phyloP scores from a whole-genome alignment of 2,888 invertebrate species.

The Criorhina ranunculi region DNA sequence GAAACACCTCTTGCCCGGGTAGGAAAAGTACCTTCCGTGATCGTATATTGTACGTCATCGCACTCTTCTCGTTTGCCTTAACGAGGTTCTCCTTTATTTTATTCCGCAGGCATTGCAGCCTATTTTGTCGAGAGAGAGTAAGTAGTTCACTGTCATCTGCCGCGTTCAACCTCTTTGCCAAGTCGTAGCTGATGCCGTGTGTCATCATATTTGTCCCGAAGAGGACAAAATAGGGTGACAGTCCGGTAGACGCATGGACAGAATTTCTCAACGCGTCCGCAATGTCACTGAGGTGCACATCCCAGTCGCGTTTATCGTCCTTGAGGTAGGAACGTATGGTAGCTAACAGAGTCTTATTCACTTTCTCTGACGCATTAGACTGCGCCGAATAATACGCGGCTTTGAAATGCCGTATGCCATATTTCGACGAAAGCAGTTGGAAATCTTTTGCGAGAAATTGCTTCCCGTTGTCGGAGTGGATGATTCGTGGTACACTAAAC shows the following conservation, averaged over 20 bases:
- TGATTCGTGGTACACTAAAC: conserved; percentile 30
- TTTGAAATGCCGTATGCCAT: conserved; percentile 22
- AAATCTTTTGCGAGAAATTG: conserved; percentile 77
- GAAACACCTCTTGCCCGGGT: background rate
- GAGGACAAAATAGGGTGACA: conserved; percentile 48
- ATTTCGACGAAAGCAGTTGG: conserved; percentile 32
- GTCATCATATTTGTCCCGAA: conserved; percentile 57
- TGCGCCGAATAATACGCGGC: conserved; percentile 52
- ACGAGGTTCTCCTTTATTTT: background rate
- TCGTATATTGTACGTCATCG: background rate
- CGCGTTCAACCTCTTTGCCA: background rate
- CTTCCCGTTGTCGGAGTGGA: conserved; percentile 77
- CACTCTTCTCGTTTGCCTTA: background rate
- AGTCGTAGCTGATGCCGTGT: conserved; percentile 1
- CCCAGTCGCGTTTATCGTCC: conserved; percentile 67
- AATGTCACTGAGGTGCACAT: conserved; percentile 53
- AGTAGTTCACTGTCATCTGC: conserved; percentile 2
- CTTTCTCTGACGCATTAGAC: conserved; percentile 80
- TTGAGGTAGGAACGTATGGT: conserved; percentile 77
- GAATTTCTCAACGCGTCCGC: conserved; percentile 51
- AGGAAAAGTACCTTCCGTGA: background rate
- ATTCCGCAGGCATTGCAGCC: conserved; percentile 2
- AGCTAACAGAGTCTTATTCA: conserved; percentile 79
- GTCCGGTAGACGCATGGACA: conserved; percentile 41
- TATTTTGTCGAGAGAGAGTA: background rate